These are phyloP conservation scores for Phataginus tetradactyla DNA, from an alignment of 2,797 vertebrate genomes.

Conservation along the genomic window DNA sequence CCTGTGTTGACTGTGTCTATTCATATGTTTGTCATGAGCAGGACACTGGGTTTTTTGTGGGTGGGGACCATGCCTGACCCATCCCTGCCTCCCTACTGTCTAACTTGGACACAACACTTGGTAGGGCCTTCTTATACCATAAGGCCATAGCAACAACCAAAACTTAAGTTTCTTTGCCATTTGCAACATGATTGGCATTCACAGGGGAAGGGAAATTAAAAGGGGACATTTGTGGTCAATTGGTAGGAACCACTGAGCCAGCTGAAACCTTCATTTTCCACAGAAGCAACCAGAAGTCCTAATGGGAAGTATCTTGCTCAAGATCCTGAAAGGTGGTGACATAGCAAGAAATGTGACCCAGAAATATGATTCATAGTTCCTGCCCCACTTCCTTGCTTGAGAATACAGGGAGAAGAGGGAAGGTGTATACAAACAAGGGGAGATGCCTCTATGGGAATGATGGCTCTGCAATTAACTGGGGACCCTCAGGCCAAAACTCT, in stretches of 20 bases:
- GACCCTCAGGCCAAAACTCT: background rate
- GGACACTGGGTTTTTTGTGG: background rate
- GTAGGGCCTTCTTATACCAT: background rate
- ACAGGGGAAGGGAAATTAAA: background rate
- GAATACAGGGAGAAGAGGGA: no score
- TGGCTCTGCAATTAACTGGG: background rate
- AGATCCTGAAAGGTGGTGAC: background rate
- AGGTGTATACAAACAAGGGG: no score
- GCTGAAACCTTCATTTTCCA: background rate
- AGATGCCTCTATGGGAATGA: background rate
- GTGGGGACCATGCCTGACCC: rapidly evolving
- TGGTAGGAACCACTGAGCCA: background rate
- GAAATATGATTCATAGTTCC: background rate
- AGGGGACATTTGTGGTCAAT: background rate
- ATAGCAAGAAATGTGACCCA: background rate
- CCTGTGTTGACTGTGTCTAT: background rate
- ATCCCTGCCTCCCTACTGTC: rapidly evolving
- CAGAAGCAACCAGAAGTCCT: background rate
- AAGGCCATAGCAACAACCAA: background rate
- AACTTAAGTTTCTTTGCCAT: background rate
- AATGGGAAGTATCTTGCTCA: background rate
- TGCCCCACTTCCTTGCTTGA: background rate
- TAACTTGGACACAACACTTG: rapidly evolving
- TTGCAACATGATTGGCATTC: background rate
- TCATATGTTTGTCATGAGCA: background rate